These are phyloP conservation scores for Strigamia maritima DNA, from an alignment of 2,888 invertebrate species.

Conservation along the genomic window DNA sequence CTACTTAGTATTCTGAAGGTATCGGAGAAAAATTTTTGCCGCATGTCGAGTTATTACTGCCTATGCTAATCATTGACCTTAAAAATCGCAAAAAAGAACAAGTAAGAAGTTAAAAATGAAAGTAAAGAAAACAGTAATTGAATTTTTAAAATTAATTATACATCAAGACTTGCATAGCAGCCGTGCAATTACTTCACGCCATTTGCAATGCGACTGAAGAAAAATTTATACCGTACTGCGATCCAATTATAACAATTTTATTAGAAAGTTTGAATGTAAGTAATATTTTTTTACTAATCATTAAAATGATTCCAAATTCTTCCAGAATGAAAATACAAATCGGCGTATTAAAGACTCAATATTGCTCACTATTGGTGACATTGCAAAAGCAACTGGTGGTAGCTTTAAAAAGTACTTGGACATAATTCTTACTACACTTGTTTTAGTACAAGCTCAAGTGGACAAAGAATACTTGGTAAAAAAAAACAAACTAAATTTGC, in stretches of 20 bases:
- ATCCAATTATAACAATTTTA: neutral
- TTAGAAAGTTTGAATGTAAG: constrained; percentile 4
- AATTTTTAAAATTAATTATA: neutral
- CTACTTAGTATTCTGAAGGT: neutral
- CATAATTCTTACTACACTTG: neutral
- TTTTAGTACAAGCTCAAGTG: neutral
- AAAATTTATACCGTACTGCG: neutral
- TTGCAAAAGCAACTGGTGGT: neutral
- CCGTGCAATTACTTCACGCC: neutral
- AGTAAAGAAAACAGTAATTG: neutral
- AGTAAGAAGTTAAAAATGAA: neutral
- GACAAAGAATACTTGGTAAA: neutral
- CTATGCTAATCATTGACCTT: neutral
- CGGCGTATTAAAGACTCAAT: neutral
- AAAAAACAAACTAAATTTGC: neutral
- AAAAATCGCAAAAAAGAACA: neutral
- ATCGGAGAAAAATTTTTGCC: neutral
- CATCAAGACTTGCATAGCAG: neutral
- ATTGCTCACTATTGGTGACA: neutral
- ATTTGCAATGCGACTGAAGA: neutral
- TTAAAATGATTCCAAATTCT: neutral
- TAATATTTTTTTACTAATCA: neutral
- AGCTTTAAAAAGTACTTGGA: neutral
- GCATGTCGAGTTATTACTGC: neutral
- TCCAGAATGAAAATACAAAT: neutral